A percentile compares a stretch with the other conserved stretches of the same genome.
phyloP scores from a whole-genome alignment of 2,113 vertebrate species.

The Pavo muticus region DNA sequence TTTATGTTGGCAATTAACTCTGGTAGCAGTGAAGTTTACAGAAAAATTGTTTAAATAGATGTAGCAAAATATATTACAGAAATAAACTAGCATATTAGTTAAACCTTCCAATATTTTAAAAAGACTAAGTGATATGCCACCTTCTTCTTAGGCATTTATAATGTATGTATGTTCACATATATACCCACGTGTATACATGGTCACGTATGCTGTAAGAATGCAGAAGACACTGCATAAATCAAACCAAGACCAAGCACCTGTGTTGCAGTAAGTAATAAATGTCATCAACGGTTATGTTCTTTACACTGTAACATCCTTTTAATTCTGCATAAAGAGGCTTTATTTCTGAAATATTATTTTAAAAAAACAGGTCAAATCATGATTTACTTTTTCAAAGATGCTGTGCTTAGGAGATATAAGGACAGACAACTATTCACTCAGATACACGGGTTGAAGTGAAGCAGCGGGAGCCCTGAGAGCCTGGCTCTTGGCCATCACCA shows the following conservation, averaged over 20 bases:
- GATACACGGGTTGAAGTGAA: neutral
- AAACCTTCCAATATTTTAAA: neutral
- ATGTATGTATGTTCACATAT: neutral
- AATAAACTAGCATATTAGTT: neutral
- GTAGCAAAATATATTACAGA: neutral
- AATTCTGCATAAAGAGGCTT: neutral
- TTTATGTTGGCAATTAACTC: neutral
- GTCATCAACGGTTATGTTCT: neutral
- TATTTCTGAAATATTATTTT: neutral
- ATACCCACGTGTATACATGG: fast-evolving
- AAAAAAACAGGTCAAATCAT: neutral
- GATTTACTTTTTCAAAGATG: neutral
- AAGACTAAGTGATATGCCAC: neutral
- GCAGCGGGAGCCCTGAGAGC: neutral
- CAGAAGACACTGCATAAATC: neutral
- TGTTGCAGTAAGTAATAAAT: neutral
- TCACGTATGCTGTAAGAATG: neutral
- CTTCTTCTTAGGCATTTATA: neutral
- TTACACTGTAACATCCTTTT: neutral
- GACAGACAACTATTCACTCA: neutral
- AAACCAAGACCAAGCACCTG: neutral
- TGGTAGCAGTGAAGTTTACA: neutral
- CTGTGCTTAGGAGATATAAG: neutral
- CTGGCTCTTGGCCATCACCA: neutral
- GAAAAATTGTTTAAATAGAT: neutral